A percentile compares a stretch with the other conserved stretches of the same genome.
Evolutionary conservation across 2,113 vertebrate species (phyloP).

Genomic region (Ophthalmolycus amberensis): DNA sequence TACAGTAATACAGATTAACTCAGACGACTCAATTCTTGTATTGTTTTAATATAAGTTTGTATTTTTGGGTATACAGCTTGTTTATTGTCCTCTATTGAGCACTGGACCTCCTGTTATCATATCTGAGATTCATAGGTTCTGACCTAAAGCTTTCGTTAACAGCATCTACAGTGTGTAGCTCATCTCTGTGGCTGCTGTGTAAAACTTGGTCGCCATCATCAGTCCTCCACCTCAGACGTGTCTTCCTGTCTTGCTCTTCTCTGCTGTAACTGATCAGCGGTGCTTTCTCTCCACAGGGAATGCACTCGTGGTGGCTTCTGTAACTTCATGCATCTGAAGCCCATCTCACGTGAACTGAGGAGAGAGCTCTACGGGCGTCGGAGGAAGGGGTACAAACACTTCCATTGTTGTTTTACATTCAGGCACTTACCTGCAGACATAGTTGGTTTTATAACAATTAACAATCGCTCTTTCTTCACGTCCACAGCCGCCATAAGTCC

Average conservation of each 20-base stretch:
- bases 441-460: neutral
- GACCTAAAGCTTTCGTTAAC: neutral
- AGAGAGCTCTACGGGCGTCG: constrained; percentile 94
- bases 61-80: too few species aligned
- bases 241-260: neutral
- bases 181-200: neutral
- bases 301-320: constrained; percentile 98
- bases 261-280: neutral
- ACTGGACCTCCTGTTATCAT: neutral
- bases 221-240: neutral
- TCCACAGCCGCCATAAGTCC: constrained; percentile 87
- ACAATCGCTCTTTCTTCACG: neutral
- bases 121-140: neutral
- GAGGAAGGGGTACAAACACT: constrained; percentile 89
- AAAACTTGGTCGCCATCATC: neutral
- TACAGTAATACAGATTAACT: too few species aligned
- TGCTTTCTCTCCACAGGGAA: constrained; percentile 83
- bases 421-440: too few species aligned
- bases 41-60: too few species aligned
- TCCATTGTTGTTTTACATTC: neutral
- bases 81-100: neutral
- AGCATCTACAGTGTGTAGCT: neutral
- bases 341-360: constrained; percentile 95
- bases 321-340: constrained; percentile 99
- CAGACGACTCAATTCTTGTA: too few species aligned